A percentile compares a stretch with the other conserved stretches of the same genome.
These are phyloP conservation scores for Pammene fasciana DNA, from an alignment of 2,888 invertebrate species.

Conservation along the genomic window DNA sequence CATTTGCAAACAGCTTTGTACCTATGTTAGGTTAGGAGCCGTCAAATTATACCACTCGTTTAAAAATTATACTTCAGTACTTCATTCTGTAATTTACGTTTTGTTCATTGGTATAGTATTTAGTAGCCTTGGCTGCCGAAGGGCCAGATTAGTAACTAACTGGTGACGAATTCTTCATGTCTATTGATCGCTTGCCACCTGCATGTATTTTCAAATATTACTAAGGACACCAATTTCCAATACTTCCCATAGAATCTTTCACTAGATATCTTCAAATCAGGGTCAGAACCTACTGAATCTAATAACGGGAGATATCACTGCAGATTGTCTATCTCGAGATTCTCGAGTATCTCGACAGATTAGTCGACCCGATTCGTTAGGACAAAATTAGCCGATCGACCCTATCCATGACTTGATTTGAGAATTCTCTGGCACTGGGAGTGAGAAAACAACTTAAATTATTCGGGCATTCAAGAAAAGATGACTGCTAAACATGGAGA, in stretches of 20 bases:
- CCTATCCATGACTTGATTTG: no score
- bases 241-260: no score
- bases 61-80: no score
- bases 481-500: conserved; percentile 14
- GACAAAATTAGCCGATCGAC: no score
- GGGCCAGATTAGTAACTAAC: background rate
- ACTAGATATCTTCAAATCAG: background rate
- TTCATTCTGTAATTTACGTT: no score
- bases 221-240: no score
- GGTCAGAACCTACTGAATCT: conserved; percentile 1
- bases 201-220: conserved; percentile 45
- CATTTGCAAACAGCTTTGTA: no score
- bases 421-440: no score
- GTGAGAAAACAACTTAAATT: background rate
- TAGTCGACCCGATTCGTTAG: no score
- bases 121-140: background rate
- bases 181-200: conserved; percentile 54
- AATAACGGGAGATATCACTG: background rate
- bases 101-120: no score
- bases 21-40: no score
- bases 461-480: background rate
- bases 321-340: background rate
- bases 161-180: conserved; percentile 53
- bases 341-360: background rate
- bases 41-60: no score